Conservation (phyloP, 2,888 invertebrate genomes). For the Ashinkailepas kermadecensis region DNA sequence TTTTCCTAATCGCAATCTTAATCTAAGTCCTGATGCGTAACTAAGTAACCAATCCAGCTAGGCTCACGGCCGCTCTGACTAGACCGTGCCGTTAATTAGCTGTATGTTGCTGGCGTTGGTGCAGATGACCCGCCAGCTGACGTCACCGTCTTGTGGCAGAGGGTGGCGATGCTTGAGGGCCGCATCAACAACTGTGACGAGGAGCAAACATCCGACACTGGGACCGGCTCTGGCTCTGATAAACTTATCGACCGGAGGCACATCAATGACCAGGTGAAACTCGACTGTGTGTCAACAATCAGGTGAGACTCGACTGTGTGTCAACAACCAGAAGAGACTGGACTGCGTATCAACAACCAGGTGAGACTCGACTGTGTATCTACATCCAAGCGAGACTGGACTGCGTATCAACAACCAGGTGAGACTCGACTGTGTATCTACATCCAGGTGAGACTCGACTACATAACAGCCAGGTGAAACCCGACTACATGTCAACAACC, state of each 20-base stretch:
- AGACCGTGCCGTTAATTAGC: no score
- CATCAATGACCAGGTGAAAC: slow-evolving; percentile 7
- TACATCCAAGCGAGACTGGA: neutral
- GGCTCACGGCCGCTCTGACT: no score
- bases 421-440: no score
- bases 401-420: no score
- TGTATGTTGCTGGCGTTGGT: slow-evolving; percentile 39
- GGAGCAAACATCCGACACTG: neutral
- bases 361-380: neutral
- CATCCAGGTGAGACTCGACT: neutral
- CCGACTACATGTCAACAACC: neutral
- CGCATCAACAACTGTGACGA: slow-evolving; percentile 36
- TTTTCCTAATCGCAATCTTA: no score
- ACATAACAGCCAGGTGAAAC: neutral
- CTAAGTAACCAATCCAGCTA: no score
- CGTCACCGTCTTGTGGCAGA: slow-evolving; percentile 31
- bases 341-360: neutral
- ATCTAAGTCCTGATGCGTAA: no score
- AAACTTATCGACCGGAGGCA: neutral
- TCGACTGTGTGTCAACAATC: neutral
- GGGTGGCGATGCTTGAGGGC: slow-evolving; percentile 23
- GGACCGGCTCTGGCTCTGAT: neutral
- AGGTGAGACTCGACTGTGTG: neutral
- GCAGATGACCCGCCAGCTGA: slow-evolving; percentile 37
- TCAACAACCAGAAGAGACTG: neutral